A percentile compares a stretch with the other conserved stretches of the same genome.
Evolutionary conservation across 1,140 invertebrate species (phyloP).

Genomic region (Cheumatopsyche charites): DNA sequence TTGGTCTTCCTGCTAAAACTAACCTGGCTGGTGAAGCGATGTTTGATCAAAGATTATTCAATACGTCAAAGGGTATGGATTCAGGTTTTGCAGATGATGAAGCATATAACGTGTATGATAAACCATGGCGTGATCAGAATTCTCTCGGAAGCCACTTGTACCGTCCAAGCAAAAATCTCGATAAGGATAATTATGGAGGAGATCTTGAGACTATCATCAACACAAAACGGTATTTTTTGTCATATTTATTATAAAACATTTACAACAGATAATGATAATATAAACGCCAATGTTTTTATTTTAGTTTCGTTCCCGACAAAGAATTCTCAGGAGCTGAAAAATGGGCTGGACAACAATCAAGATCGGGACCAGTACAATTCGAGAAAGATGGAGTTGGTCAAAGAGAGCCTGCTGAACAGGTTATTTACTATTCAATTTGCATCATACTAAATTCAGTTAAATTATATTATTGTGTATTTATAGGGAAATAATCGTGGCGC

Average conservation of each 20-base stretch:
- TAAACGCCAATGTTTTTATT: no score
- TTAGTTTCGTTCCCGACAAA: slow-evolving; percentile 94
- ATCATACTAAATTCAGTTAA: no score
- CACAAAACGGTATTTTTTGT: slow-evolving; percentile 79
- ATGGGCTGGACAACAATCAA: slow-evolving; percentile 60
- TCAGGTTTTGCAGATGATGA: slow-evolving; percentile 97
- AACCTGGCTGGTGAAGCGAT: slow-evolving; percentile 77
- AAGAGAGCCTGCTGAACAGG: slow-evolving; percentile 31
- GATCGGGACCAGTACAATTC: slow-evolving; percentile 96
- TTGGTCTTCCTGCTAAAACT: slow-evolving; percentile 91
- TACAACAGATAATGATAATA: background rate
- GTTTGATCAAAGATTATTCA: slow-evolving; percentile 97
- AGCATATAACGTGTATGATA: slow-evolving; percentile 97
- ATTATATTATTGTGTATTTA: slow-evolving; percentile 1
- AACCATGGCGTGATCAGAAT: slow-evolving; percentile 86
- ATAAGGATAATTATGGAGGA: slow-evolving; percentile 90
- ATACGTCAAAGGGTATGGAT: slow-evolving; percentile 94
- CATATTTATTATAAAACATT: background rate
- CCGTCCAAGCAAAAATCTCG: slow-evolving; percentile 85
- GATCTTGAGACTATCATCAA: slow-evolving; percentile 87
- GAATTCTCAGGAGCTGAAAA: slow-evolving; percentile 92
- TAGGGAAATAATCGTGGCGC: slow-evolving; percentile 49
- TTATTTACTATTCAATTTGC: slow-evolving; percentile 13
- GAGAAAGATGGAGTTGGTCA: slow-evolving; percentile 74
- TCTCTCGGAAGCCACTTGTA: slow-evolving; percentile 90